Evolutionary conservation across 2,888 invertebrate species (phyloP).

Genomic region (Rhingia campestris): DNA sequence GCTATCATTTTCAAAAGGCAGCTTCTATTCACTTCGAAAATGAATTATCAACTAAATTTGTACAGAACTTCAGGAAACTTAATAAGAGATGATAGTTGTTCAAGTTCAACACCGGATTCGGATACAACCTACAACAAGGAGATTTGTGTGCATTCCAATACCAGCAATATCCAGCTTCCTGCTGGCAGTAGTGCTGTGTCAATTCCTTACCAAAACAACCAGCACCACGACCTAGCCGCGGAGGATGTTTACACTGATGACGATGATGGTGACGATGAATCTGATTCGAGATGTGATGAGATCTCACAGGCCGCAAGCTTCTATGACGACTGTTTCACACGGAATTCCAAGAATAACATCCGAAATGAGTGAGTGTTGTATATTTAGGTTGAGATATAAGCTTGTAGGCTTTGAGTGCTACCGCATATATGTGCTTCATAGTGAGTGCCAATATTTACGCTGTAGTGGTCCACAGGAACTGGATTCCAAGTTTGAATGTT

Average conservation of each 20-base stretch:
- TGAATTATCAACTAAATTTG: conserved; percentile 12
- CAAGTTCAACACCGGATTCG: background rate
- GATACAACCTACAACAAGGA: background rate
- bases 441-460: background rate
- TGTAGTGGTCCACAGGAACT: background rate
- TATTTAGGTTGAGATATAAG: background rate
- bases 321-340: conserved; percentile 77
- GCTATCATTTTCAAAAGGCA: background rate
- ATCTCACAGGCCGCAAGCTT: conserved; percentile 77
- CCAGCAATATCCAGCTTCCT: conserved; percentile 18
- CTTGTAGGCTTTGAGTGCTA: background rate
- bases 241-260: background rate
- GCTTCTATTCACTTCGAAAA: background rate
- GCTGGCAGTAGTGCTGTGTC: background rate
- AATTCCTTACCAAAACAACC: conserved; percentile 16
- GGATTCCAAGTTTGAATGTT: background rate
- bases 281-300: conserved; percentile 62
- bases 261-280: conserved; percentile 41
- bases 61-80: background rate
- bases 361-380: conserved; percentile 79
- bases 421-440: background rate
- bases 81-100: conserved; percentile 2
- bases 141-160: background rate
- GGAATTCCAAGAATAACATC: conserved; percentile 75
- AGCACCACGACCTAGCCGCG: background rate